Conservation (phyloP, 2,113 vertebrate species). For the Oreochromis spilurus region DNA sequence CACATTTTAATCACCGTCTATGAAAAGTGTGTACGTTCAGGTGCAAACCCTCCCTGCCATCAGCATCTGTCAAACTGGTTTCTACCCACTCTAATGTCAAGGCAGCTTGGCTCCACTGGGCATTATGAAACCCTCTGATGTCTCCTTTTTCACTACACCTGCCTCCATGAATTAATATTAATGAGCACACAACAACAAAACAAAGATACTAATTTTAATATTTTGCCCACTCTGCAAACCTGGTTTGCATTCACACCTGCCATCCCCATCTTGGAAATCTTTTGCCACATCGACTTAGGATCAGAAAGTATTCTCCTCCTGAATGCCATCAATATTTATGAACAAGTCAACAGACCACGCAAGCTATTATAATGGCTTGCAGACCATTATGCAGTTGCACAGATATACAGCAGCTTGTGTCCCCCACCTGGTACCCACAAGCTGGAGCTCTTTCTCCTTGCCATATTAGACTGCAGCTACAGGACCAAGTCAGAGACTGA, state of each 20-base stretch:
- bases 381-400: background rate
- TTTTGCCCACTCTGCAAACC: slow-evolving; percentile 44
- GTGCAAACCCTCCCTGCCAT: background rate
- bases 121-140: slow-evolving; percentile 16
- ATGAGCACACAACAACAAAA: slow-evolving; percentile 28
- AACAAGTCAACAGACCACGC: slow-evolving; percentile 5
- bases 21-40: background rate
- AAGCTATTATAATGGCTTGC: slow-evolving; percentile 21
- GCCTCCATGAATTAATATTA: slow-evolving; percentile 54
- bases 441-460: background rate
- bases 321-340: slow-evolving; percentile 45
- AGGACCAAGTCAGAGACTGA: background rate
- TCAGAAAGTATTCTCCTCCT: slow-evolving; percentile 7
- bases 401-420: background rate
- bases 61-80: slow-evolving; percentile 5
- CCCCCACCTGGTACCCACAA: background rate
- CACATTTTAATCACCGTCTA: background rate
- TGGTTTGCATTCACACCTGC: slow-evolving; percentile 42
- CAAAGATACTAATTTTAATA: slow-evolving; percentile 51
- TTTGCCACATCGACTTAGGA: slow-evolving; percentile 8
- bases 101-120: slow-evolving; percentile 18
- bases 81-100: background rate
- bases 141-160: slow-evolving; percentile 32
- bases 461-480: background rate
- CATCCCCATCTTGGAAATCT: slow-evolving; percentile 6